Evolutionary conservation across 2,797 vertebrate genomes (phyloP), one percentile per base, ranked within the genome.

Genomic region (Xenopus petersii): DNA sequence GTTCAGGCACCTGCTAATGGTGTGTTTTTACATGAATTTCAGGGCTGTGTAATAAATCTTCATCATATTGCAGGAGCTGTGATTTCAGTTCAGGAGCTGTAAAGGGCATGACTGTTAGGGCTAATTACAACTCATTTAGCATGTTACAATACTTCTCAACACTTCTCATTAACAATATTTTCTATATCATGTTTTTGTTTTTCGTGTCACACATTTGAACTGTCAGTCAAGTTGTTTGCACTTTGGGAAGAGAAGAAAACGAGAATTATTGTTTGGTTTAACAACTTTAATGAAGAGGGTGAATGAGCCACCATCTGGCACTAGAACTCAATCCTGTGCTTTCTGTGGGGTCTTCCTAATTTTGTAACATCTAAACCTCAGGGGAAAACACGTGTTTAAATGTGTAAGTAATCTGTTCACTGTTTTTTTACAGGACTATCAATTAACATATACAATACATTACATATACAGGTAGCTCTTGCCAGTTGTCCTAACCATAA

Each of bases 301-400:
- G 84, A 81, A 89, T 82, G 82, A 87, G 82, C 67, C 75, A 88
- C 89, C 91, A 91, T 91, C 90, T 93, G 91, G 88, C 82, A 59
- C 75, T 73, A 81, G 75, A 82, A 78, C 84, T 87, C 86, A 88
- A 86, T 85, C 78, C 81, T 81, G 6, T 30, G 85, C 85, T 89
- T 89, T 89, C 89, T 92, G 91, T 84, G 83, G 79, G 87, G 86
- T 86, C 81, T 84, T 79, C 84, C 75, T 64, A 58, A 49, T 70
- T 48, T 24, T 16, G 46, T 42, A 68, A 77, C 60, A 36, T 59
- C 65, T 70, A 58, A 60, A 69, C 66, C 76, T 56, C 17, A 13
- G 66, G 59, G 70, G 47, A 55, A 17, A 78, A 78, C 75, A 78
- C 42, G 21, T 73, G 75, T 49, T 46, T 65, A 17, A 56, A 30